phyloP scores from a whole-genome alignment of 1,140 invertebrate genomes.

The Brachionus angularis region DNA sequence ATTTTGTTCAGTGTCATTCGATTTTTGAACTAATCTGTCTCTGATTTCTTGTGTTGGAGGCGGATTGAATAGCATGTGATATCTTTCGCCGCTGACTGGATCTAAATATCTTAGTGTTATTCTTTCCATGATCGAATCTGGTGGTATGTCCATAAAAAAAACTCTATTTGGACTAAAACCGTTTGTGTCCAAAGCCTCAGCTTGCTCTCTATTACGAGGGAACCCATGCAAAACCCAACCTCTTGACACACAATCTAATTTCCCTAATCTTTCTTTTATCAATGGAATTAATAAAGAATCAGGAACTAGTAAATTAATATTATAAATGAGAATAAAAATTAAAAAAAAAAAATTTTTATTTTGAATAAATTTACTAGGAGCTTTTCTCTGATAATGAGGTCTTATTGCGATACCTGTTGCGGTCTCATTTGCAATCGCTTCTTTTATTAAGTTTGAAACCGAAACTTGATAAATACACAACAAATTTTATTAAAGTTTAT shows the following conservation, averaged over 20 bases:
- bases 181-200: constrained; percentile 51
- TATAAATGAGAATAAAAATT: constrained; percentile 3
- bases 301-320: constrained; percentile 54
- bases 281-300: constrained; percentile 55
- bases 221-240: constrained; percentile 59
- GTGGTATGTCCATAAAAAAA: constrained; percentile 57
- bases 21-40: constrained; percentile 49
- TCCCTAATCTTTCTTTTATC: constrained; percentile 51
- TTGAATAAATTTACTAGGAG: constrained; percentile 48
- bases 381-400: constrained; percentile 52
- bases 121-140: constrained; percentile 56
- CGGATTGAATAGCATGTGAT: constrained; percentile 57
- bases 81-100: constrained; percentile 56
- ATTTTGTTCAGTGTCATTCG: constrained; percentile 49
- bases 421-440: constrained; percentile 55
- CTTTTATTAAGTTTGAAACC: constrained; percentile 55
- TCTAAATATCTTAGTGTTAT: constrained; percentile 53
- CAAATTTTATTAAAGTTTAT: no score
- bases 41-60: constrained; percentile 54
- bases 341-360: not conserved
- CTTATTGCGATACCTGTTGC: constrained; percentile 52
- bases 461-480: constrained; percentile 48
- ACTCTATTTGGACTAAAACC: constrained; percentile 56
- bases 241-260: constrained; percentile 56
- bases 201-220: constrained; percentile 54